Evolutionary conservation across 2,888 invertebrate species (phyloP).

Genomic region (Ferdinandea cuprea): DNA sequence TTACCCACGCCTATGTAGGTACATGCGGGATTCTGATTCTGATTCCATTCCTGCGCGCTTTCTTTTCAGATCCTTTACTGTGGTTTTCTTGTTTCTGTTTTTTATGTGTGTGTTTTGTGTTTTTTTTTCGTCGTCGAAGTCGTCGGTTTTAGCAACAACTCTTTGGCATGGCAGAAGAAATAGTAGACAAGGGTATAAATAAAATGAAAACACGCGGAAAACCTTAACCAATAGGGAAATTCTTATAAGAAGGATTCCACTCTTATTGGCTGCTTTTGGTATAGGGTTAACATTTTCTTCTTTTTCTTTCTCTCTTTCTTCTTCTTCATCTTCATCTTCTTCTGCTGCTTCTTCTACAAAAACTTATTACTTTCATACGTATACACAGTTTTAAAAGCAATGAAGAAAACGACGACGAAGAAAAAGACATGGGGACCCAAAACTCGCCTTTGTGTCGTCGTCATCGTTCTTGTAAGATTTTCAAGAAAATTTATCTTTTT

Average conservation of each 20-base stretch:
- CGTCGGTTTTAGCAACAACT: background rate
- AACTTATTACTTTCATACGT: slow-evolving; percentile 39
- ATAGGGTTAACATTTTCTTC: slow-evolving; percentile 57
- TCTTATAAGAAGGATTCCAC: slow-evolving; percentile 69
- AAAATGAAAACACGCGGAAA: slow-evolving; percentile 70
- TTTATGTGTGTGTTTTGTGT: background rate
- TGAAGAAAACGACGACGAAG: slow-evolving; percentile 19
- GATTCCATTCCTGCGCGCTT: slow-evolving; percentile 60
- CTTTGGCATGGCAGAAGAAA: slow-evolving; percentile 9
- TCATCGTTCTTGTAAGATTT: slow-evolving; percentile 19
- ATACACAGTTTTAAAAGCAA: slow-evolving; percentile 11
- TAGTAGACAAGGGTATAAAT: slow-evolving; percentile 46
- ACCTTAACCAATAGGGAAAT: slow-evolving; percentile 72
- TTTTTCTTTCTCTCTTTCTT: background rate
- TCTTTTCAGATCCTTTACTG: slow-evolving; percentile 39
- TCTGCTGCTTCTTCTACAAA: slow-evolving; percentile 21
- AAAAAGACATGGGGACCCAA: background rate
- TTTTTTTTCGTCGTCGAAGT: background rate
- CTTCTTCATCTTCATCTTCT: slow-evolving; percentile 12
- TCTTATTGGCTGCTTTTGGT: slow-evolving; percentile 66
- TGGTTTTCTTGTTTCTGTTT: background rate
- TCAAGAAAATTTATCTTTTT: background rate
- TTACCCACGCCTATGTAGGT: slow-evolving; percentile 3
- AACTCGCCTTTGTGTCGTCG: slow-evolving; percentile 6
- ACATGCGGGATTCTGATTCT: background rate